These are phyloP conservation scores for Agriopis aurantiaria DNA, from an alignment of 2,888 invertebrate genomes.

Conservation along the genomic window DNA sequence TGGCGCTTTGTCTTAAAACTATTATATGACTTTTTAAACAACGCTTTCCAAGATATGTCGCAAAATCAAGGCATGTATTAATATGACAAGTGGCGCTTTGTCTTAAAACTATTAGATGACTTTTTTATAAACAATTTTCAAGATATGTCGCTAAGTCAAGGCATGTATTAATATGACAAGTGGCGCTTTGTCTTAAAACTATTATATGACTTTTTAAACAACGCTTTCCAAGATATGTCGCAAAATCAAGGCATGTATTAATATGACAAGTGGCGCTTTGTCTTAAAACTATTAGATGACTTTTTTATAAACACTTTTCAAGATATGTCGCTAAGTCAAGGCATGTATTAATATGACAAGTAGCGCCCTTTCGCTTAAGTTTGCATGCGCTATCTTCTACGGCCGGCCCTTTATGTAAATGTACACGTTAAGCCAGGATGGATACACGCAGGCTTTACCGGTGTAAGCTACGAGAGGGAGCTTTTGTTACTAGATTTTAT, in stretches of 20 bases:
- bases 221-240: too few species aligned
- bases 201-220: too few species aligned
- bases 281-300: too few species aligned
- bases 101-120: too few species aligned
- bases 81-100: neutral
- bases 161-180: neutral
- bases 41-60: too few species aligned
- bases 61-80: too few species aligned
- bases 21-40: neutral
- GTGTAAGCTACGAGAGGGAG: slow-evolving; percentile 24
- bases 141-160: neutral
- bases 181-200: neutral
- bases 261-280: neutral
- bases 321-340: neutral
- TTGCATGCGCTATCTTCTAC: slow-evolving; percentile 29
- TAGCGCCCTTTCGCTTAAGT: slow-evolving; percentile 12
- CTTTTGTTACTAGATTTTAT: slow-evolving; percentile 21
- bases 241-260: neutral
- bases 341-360: neutral
- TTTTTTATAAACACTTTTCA: too few species aligned
- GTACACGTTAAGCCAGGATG: slow-evolving; percentile 45
- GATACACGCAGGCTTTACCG: slow-evolving; percentile 23
- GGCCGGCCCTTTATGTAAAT: slow-evolving; percentile 53
- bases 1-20: neutral
- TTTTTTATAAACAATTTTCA: too few species aligned